A percentile compares a stretch with the other conserved stretches of the same genome.
phyloP scores from a whole-genome alignment of 2,113 vertebrate species.

The Oncorhynchus gorbuscha region DNA sequence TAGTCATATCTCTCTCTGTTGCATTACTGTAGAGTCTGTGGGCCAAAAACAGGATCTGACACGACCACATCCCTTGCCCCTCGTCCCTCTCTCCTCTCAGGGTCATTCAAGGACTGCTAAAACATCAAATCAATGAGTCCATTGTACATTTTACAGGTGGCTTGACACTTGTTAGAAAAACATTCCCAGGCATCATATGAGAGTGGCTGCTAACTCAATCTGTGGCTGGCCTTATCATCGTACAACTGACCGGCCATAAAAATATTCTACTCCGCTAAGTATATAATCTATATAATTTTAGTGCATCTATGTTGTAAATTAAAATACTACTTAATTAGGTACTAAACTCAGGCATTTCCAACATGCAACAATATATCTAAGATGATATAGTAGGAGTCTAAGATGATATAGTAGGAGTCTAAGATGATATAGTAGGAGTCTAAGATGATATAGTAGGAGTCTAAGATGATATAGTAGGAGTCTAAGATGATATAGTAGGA shows the following conservation, averaged over 20 bases:
- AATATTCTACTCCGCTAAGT: too few species aligned
- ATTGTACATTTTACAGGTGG: slow-evolving; percentile 42
- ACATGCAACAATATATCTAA: too few species aligned
- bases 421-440: too few species aligned
- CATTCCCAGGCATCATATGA: slow-evolving; percentile 11
- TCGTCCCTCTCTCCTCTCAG: not conserved
- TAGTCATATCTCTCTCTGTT: not conserved
- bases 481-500: too few species aligned
- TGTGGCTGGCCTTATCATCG: slow-evolving; percentile 20
- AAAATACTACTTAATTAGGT: too few species aligned
- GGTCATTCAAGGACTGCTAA: slow-evolving; percentile 30
- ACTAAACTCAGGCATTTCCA: too few species aligned
- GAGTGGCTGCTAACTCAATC: slow-evolving; percentile 37
- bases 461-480: too few species aligned
- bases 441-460: too few species aligned
- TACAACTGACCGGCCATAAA: slow-evolving; percentile 8
- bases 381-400: too few species aligned
- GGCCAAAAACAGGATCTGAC: slow-evolving; percentile 35
- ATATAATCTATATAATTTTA: too few species aligned
- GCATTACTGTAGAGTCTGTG: not conserved
- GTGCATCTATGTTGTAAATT: too few species aligned
- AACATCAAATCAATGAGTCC: slow-evolving; percentile 42
- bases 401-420: too few species aligned
- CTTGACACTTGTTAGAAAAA: slow-evolving; percentile 18
- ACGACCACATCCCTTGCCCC: slow-evolving; percentile 3